Percentiles rank a stretch among this genome's conserved stretches.
Conservation (phyloP, 2,113 vertebrate species). For the Eulemur macaco region DNA sequence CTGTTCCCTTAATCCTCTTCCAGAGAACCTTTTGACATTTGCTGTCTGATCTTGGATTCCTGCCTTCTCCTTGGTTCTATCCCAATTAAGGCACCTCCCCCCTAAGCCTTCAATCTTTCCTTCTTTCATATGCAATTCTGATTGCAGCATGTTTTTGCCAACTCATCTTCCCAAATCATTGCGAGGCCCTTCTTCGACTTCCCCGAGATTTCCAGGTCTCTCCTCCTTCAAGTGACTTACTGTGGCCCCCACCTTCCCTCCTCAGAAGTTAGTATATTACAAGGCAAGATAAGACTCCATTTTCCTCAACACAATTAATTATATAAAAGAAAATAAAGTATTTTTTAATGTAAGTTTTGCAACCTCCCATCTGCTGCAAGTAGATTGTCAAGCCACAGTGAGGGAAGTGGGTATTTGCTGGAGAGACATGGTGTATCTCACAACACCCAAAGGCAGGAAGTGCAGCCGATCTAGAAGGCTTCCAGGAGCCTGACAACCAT, state of each 20-base stretch:
- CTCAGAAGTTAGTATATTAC: background rate
- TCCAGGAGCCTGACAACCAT: background rate
- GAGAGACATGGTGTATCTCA: fast-evolving
- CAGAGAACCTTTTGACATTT: conserved; percentile 58
- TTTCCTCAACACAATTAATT: background rate
- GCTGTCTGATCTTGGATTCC: conserved; percentile 57
- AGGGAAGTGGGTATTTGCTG: background rate
- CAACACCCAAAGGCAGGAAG: background rate
- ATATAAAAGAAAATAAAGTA: background rate
- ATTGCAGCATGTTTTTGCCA: background rate
- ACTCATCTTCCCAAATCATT: background rate
- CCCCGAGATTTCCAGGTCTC: background rate
- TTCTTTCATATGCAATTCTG: background rate
- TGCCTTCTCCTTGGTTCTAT: background rate
- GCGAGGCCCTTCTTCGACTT: background rate
- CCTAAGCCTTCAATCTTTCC: background rate
- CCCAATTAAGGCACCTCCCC: background rate
- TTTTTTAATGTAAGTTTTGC: background rate
- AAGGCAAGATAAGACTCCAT: background rate
- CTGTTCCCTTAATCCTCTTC: conserved; percentile 64
- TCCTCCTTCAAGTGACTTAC: background rate
- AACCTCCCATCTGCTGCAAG: background rate
- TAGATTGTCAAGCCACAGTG: background rate
- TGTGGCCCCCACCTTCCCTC: background rate
- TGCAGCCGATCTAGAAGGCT: no score